phyloP scores from a whole-genome alignment of 2,888 invertebrate genomes.

The Sarcophaga caerulescens region DNA sequence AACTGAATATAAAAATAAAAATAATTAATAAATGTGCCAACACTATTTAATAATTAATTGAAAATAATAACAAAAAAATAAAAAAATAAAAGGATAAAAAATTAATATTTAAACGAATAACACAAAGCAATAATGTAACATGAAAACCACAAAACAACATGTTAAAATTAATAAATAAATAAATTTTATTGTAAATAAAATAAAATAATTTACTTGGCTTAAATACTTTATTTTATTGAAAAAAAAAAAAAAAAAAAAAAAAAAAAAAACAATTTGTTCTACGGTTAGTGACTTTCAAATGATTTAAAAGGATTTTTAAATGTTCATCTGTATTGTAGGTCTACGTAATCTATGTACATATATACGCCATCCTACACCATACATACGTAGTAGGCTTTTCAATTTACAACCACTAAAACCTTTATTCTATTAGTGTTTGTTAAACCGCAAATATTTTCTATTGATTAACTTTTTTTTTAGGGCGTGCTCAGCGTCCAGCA shows the following conservation, averaged over 20 bases:
- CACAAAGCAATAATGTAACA: neutral
- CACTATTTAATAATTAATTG: conserved; percentile 35
- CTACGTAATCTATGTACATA: no score
- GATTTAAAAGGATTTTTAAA: no score
- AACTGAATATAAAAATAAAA: conserved; percentile 18
- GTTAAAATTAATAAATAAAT: conserved; percentile 16
- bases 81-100: neutral
- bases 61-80: neutral
- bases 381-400: neutral
- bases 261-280: no score
- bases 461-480: conserved; percentile 4
- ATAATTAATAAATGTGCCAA: conserved; percentile 24
- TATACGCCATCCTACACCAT: no score
- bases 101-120: neutral
- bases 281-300: no score
- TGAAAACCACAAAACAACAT: conserved; percentile 42
- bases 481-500: neutral
- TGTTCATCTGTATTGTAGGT: neutral
- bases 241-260: no score
- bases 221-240: no score
- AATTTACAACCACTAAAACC: conserved; percentile 74
- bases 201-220: conserved; percentile 4
- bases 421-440: conserved; percentile 70
- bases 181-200: conserved; percentile 4
- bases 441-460: conserved; percentile 61